phyloP scores from a whole-genome alignment of 2,113 vertebrate species.

The Centropus bengalensis region DNA sequence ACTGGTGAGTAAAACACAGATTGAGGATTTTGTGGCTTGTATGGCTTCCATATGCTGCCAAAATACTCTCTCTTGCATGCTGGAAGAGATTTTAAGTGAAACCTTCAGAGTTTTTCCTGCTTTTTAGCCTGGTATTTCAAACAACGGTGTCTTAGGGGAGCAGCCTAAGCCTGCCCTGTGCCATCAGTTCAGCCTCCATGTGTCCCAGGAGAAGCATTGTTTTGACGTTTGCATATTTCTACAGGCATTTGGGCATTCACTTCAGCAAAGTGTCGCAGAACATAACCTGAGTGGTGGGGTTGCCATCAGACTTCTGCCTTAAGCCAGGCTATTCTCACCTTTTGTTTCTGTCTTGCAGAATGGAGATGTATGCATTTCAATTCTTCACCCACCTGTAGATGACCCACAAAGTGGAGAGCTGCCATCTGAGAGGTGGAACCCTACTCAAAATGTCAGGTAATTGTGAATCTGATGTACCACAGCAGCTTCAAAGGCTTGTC shows the following conservation, averaged over 20 bases:
- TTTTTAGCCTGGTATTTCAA: neutral
- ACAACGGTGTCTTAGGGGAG: neutral
- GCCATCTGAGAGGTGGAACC: conserved; percentile 98
- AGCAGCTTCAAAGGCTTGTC: neutral
- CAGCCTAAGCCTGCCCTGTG: neutral
- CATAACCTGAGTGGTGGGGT: neutral
- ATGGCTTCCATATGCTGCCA: neutral
- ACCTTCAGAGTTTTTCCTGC: neutral
- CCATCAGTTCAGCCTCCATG: neutral
- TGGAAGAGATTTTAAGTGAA: conserved; percentile 2
- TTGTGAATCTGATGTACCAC: neutral
- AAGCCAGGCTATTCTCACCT: neutral
- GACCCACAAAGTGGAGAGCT: conserved; percentile 98
- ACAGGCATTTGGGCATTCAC: accelerated
- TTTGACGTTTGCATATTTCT: neutral
- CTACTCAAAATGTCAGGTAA: conserved; percentile 98
- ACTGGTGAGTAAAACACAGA: neutral
- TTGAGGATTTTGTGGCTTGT: neutral
- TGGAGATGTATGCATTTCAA: conserved; percentile 98
- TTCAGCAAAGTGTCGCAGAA: neutral
- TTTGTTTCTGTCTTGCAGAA: conserved; percentile 82
- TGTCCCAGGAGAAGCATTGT: neutral
- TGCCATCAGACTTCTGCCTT: neutral
- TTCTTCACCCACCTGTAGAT: conserved; percentile 97
- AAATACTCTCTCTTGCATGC: neutral